Percentiles rank a stretch among this genome's conserved stretches.
Conservation (phyloP, 2,888 invertebrate genomes). For the Drosophila nigricruria region DNA sequence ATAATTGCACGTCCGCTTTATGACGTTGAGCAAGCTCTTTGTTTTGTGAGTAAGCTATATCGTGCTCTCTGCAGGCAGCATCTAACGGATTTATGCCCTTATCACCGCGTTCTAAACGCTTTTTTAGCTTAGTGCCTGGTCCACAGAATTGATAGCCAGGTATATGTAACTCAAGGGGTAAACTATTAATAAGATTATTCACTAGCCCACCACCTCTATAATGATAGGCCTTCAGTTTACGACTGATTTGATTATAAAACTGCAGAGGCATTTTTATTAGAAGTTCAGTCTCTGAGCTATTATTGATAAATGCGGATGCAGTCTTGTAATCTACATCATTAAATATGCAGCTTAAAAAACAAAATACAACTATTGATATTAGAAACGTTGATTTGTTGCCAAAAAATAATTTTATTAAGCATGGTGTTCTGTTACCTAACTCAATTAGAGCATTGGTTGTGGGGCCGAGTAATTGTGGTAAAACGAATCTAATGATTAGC, state of each 20-base stretch:
- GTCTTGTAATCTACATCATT: neutral
- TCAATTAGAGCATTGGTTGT: neutral
- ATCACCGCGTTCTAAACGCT: neutral
- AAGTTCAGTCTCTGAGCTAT: neutral
- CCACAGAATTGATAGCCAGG: neutral
- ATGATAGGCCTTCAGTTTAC: neutral
- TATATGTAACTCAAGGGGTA: neutral
- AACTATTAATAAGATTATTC: neutral
- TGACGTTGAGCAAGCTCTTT: neutral
- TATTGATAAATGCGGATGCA: neutral
- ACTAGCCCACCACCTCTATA: neutral
- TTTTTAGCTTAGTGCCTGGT: neutral
- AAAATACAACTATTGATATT: neutral
- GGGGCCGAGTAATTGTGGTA: no score
- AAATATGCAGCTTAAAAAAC: neutral
- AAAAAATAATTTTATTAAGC: slow-evolving; percentile 1
- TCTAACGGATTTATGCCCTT: neutral
- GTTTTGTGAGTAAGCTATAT: neutral
- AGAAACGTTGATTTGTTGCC: neutral
- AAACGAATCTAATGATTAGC: neutral
- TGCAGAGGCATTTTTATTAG: neutral
- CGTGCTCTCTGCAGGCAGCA: neutral
- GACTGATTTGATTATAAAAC: neutral
- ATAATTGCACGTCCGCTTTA: neutral
- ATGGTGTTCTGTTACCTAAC: neutral